Conservation (phyloP, 2,113 vertebrate genomes). For the Podiceps cristatus region DNA sequence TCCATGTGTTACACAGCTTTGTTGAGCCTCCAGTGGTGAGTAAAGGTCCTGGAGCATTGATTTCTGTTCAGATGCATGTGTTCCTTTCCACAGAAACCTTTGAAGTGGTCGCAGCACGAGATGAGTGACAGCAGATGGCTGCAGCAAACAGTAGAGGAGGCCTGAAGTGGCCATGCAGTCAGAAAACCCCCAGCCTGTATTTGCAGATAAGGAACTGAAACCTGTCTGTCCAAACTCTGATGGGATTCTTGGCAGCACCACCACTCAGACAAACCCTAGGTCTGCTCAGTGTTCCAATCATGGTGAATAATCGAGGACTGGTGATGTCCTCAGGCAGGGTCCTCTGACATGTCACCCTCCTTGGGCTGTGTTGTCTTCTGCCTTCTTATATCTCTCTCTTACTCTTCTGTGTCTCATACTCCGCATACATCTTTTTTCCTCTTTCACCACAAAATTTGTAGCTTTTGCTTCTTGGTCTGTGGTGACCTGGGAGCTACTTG, state of each 20-base stretch:
- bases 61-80: background rate
- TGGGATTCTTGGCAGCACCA: background rate
- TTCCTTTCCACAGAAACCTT: background rate
- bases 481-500: background rate
- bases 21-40: fast-evolving
- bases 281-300: background rate
- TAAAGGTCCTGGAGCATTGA: background rate
- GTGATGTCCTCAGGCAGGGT: background rate
- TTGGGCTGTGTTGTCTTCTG: background rate
- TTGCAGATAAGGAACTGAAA: background rate
- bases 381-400: background rate
- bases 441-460: background rate
- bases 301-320: background rate
- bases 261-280: background rate
- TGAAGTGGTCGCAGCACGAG: background rate
- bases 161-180: background rate
- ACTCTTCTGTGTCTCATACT: background rate
- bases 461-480: background rate
- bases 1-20: background rate
- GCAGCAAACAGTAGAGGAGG: background rate
- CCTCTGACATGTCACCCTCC: background rate
- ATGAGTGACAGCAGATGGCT: background rate
- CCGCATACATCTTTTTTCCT: background rate
- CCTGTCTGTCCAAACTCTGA: background rate
- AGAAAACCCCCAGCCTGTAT: background rate